phyloP scores from a whole-genome alignment of 2,113 vertebrate species.

The Pithys albifrons region DNA sequence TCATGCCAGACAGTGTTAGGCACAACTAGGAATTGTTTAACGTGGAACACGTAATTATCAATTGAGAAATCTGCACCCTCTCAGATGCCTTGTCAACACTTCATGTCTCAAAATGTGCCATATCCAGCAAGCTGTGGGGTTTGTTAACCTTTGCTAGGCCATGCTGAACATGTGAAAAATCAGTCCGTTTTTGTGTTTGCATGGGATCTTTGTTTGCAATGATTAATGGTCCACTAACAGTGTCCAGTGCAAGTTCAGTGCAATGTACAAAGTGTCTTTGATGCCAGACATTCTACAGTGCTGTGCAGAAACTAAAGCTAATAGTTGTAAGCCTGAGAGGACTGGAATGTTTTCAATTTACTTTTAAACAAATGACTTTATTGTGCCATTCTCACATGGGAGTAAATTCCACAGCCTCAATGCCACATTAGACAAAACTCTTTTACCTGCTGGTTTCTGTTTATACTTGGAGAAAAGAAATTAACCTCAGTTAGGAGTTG shows the following conservation, averaged over 20 bases:
- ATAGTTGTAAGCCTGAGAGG: constrained; percentile 37
- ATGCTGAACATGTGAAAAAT: constrained; percentile 8
- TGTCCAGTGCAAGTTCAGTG: constrained; percentile 44
- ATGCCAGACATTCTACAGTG: constrained; percentile 63
- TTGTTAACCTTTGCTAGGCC: constrained; percentile 49
- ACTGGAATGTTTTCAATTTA: constrained; percentile 71
- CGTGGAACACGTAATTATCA: constrained; percentile 8
- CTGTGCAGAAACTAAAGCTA: constrained; percentile 62
- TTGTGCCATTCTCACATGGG: constrained; percentile 62
- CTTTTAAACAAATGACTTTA: constrained; percentile 65
- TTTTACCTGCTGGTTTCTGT: constrained; percentile 63
- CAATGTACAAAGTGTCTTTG: constrained; percentile 64
- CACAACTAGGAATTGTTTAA: constrained; percentile 3
- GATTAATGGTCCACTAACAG: constrained; percentile 57
- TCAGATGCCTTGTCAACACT: constrained; percentile 19
- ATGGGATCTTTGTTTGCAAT: constrained; percentile 58
- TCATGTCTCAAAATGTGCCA: not conserved
- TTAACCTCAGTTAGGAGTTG: not conserved
- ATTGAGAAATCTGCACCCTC: not conserved
- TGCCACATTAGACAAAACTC: constrained; percentile 23
- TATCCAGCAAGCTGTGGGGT: constrained; percentile 4
- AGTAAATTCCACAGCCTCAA: constrained; percentile 54
- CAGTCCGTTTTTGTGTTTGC: constrained; percentile 21
- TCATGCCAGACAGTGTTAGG: not conserved
- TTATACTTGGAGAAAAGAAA: constrained; percentile 42